These are phyloP conservation scores for Aegotheles bennettii DNA, from an alignment of 2,113 vertebrate genomes.

Conservation along the genomic window DNA sequence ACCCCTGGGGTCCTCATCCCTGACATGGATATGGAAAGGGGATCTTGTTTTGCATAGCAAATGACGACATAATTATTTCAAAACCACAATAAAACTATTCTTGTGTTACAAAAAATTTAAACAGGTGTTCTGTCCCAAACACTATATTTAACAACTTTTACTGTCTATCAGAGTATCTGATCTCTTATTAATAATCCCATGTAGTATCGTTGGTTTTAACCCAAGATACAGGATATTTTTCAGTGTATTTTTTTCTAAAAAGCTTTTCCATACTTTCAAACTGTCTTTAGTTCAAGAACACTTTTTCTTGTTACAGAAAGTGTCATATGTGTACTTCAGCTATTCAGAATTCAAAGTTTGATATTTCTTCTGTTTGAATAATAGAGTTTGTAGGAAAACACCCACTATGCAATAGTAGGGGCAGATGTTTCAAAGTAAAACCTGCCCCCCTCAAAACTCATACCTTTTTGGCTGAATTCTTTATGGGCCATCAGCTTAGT, in stretches of 20 bases:
- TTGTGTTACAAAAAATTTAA: not conserved
- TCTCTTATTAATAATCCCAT: not conserved
- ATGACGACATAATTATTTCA: not conserved
- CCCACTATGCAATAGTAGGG: not conserved
- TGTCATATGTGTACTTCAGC: not conserved
- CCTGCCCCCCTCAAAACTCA: not conserved
- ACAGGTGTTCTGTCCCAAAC: not conserved
- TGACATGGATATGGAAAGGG: not conserved
- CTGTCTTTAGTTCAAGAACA: not conserved
- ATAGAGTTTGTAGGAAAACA: not conserved
- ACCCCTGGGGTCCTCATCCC: not conserved
- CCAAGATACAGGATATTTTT: not conserved
- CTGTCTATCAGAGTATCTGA: not conserved
- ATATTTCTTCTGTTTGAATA: not conserved
- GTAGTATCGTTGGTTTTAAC: not conserved
- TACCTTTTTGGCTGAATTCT: constrained; percentile 87
- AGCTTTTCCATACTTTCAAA: not conserved
- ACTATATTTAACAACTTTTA: not conserved
- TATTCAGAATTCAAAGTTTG: not conserved
- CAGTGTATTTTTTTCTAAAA: not conserved
- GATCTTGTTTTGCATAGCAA: not conserved
- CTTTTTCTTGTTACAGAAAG: not conserved
- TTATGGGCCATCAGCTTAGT: constrained; percentile 79
- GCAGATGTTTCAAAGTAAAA: not conserved
- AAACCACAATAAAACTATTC: not conserved